Conservation (phyloP, 2,888 invertebrate genomes). For the Punctoribates punctum region DNA sequence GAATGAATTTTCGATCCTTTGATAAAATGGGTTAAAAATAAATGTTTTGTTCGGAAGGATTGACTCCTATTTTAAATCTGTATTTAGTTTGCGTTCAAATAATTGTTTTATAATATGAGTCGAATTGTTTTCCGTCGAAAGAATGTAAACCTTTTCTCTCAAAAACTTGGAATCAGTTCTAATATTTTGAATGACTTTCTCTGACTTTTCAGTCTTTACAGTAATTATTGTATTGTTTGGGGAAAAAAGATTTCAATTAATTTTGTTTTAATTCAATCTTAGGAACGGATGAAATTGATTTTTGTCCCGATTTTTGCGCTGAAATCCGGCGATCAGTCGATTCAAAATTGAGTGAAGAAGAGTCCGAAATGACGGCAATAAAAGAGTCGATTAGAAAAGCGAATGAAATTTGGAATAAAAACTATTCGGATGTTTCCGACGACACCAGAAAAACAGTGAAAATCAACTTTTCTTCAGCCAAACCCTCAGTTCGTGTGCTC, state of each 20-base stretch:
- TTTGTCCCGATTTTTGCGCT: neutral
- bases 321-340: neutral
- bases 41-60: no score
- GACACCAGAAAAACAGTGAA: neutral
- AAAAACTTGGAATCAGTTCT: constrained; percentile 5
- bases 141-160: neutral
- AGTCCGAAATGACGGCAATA: neutral
- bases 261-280: neutral
- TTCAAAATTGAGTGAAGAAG: neutral
- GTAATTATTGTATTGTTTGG: neutral
- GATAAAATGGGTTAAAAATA: no score
- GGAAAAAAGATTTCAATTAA: neutral
- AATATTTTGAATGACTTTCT: neutral
- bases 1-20: no score
- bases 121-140: no score
- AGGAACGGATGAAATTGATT: constrained; percentile 13
- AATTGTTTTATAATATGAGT: no score
- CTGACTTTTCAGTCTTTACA: no score
- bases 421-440: neutral
- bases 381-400: neutral
- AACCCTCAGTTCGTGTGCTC: constrained; percentile 1
- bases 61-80: no score
- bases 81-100: no score
- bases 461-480: neutral
- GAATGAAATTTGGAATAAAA: constrained; percentile 3